A percentile compares a stretch with the other conserved stretches of the same genome.
These are phyloP conservation scores for Augochlora pura DNA, from an alignment of 1,140 invertebrate genomes.

Conservation along the genomic window DNA sequence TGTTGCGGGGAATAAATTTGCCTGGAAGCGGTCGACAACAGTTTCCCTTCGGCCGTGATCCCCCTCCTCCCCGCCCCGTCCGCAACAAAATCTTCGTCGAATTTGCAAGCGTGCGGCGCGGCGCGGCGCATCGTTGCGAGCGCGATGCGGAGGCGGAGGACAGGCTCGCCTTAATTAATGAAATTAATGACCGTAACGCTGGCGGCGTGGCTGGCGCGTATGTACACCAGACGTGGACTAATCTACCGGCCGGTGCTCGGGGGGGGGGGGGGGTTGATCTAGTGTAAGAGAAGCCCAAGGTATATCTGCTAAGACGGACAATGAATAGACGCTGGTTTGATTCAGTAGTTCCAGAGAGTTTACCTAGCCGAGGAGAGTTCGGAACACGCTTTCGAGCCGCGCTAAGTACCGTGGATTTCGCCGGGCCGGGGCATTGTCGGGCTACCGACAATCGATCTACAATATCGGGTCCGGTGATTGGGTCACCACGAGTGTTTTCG, in stretches of 20 bases:
- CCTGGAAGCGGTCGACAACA: not conserved
- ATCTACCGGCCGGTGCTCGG: slow-evolving; percentile 51
- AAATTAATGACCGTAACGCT: slow-evolving; percentile 72
- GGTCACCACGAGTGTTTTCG: not conserved
- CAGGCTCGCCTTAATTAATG: slow-evolving; percentile 71
- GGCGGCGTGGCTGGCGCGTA: slow-evolving; percentile 36
- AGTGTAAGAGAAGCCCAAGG: slow-evolving; percentile 44
- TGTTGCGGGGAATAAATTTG: slow-evolving; percentile 22
- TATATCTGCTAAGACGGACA: slow-evolving; percentile 55
- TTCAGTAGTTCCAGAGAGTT: slow-evolving; percentile 21
- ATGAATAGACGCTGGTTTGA: slow-evolving; percentile 50
- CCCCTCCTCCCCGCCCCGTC: too few relatives aligned
- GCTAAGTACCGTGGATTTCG: slow-evolving; percentile 14
- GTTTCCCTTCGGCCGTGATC: slow-evolving; percentile 3
- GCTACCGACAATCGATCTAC: not conserved
- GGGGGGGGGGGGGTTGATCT: slow-evolving; percentile 56
- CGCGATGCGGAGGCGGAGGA: slow-evolving; percentile 35
- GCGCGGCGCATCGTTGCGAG: slow-evolving; percentile 41
- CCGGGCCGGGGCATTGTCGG: not conserved
- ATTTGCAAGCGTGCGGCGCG: slow-evolving; percentile 47
- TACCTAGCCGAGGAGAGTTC: slow-evolving; percentile 24
- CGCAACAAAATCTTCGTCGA: slow-evolving; percentile 44
- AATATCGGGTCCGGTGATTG: not conserved
- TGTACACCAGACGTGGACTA: slow-evolving; percentile 62
- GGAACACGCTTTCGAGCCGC: not conserved